phyloP scores from a whole-genome alignment of 2,888 invertebrate species.

The Andrena hattorfiana region DNA sequence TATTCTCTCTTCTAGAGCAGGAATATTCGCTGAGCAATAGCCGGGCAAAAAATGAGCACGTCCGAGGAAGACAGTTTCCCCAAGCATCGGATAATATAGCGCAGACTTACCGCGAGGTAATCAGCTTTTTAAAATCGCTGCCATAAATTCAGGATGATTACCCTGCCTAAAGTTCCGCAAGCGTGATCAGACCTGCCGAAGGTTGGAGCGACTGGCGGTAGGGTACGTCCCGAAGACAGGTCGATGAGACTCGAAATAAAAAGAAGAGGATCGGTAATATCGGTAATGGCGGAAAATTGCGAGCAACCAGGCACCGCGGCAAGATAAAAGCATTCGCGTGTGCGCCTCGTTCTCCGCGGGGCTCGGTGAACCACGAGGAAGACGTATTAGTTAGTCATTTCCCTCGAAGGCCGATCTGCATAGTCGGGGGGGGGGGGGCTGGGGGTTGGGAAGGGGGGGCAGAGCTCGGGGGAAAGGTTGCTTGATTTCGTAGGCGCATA shows the following conservation, averaged over 20 bases:
- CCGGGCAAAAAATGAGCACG: too few relatives aligned
- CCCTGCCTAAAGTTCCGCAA: background rate
- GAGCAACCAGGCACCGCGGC: conserved; percentile 29
- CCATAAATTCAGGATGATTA: background rate
- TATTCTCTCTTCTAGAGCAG: too few relatives aligned
- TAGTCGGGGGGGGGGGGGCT: conserved; percentile 24
- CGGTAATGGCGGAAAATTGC: conserved; percentile 54
- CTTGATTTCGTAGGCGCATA: conserved; percentile 66
- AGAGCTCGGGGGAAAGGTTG: conserved; percentile 19
- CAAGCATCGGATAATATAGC: background rate
- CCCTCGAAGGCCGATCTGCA: conserved; percentile 58
- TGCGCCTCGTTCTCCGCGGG: conserved; percentile 40
- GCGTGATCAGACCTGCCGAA: background rate
- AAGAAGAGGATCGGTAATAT: conserved; percentile 37
- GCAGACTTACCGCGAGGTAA: background rate
- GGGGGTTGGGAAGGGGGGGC: background rate
- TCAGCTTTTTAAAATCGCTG: conserved; percentile 4
- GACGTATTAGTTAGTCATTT: conserved; percentile 62
- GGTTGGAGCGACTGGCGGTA: background rate
- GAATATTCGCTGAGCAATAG: too few relatives aligned
- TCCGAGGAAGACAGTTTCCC: too few relatives aligned
- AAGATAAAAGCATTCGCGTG: conserved; percentile 57
- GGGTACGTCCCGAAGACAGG: background rate
- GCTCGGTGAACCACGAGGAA: conserved; percentile 51
- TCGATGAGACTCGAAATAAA: conserved; percentile 53